Base-by-base conservation (phyloP, 2,888 invertebrate species). In the Lasioglossum oenotherae region DNA sequence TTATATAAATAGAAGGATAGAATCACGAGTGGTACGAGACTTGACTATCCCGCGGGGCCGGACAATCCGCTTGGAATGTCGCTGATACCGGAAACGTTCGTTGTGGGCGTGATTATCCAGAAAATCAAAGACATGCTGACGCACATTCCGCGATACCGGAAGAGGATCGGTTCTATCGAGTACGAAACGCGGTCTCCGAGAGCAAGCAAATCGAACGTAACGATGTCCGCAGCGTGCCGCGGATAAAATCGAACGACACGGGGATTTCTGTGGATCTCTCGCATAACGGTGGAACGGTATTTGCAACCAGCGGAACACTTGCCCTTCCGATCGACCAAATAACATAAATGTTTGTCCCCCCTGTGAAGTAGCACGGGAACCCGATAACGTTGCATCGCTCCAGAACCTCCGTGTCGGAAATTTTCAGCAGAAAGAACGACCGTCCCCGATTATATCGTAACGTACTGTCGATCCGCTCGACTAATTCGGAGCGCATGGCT, bases 161-260 rank as follows among this genome's bases (percentile, higher is more conserved):
- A 78, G 82, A 35, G 78, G 57, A 80, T 85, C 80, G 44, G 69
- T 80, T 49, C 78, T 19, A 77, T 60, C 16, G 74, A 72, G 72
- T 14, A 44, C 69, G 78, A 78, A 74, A 80, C 74, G 80, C 57
- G 19, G 57, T 74, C 75, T 79, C 85, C 78, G 85, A 87, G 85
- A 87, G 77, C 81, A 86, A 85, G 86, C 86, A 86, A 81, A 87
- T 86, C 84, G 87, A 86, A 87, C 86, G 80, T 84, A 86, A 87
- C 84, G 84, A 84, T 84, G 83, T 84, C 81, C 83, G 74, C 69
- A 81, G 74, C 80, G 81, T 87, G 78, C 81, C 79, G 78, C 74
- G 84, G 69, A 84, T 85, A 84, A 84, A 86, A 84, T 77, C 75
- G 46, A 87, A 87, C 77, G 86, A 78, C 74, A 78, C 80, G 38